These are phyloP conservation scores for Lepidostoma basale DNA, from an alignment of 1,140 invertebrate genomes.

Conservation along the genomic window DNA sequence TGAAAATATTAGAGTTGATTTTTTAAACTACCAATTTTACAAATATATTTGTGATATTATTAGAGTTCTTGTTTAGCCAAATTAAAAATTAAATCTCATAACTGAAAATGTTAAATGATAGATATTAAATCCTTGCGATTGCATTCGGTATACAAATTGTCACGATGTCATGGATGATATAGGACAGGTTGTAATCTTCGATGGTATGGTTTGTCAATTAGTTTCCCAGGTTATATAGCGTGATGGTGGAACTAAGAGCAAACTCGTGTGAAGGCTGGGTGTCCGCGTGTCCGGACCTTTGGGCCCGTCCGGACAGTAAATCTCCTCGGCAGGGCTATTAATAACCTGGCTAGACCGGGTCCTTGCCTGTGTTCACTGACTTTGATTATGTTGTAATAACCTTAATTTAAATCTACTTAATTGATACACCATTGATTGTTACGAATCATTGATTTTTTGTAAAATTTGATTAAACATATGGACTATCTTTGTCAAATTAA, in stretches of 20 bases:
- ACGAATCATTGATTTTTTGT: background rate
- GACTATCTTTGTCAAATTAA: background rate
- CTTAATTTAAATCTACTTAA: no score
- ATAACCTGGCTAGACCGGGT: slow-evolving; percentile 23
- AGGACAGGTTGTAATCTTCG: background rate
- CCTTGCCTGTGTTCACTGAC: background rate
- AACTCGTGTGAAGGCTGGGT: slow-evolving; percentile 39
- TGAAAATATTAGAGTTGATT: no score
- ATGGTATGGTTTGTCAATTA: background rate
- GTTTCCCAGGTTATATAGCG: slow-evolving; percentile 1
- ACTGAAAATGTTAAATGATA: no score
- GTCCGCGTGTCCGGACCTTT: no score
- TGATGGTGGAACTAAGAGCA: slow-evolving; percentile 37
- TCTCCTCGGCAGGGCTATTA: slow-evolving; percentile 33
- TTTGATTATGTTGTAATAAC: no score
- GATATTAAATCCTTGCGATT: no score
- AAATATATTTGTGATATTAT: no score
- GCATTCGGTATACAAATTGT: background rate
- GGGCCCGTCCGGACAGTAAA: slow-evolving; percentile 37
- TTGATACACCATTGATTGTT: background rate
- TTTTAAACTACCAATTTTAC: no score
- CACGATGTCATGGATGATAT: no score
- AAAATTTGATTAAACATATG: background rate
- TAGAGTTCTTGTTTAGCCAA: no score
- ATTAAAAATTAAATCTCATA: no score